Conservation (phyloP, 2,797 vertebrate genomes). For the Alectoris magna region DNA sequence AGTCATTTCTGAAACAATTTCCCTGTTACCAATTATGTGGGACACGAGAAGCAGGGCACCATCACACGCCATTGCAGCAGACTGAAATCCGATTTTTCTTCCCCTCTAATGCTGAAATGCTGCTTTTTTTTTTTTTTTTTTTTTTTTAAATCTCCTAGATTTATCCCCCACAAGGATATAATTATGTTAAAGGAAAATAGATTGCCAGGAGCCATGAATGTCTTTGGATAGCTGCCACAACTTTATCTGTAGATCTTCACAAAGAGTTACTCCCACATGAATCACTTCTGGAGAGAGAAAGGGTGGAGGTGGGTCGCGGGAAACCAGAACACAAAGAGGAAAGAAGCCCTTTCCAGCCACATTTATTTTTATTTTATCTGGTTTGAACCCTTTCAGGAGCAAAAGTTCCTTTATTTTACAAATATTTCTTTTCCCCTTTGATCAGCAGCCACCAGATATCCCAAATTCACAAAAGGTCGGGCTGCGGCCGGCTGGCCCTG, state of each 20-base stretch:
- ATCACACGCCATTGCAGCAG: neutral
- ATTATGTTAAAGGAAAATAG: conserved; percentile 75
- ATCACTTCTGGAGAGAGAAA: conserved; percentile 25
- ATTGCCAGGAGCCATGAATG: conserved; percentile 63
- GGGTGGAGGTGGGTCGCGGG: neutral
- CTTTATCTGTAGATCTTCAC: conserved; percentile 54
- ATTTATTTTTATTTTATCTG: conserved; percentile 31
- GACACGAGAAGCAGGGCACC: neutral
- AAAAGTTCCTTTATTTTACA: conserved; percentile 27
- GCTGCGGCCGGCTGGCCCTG: neutral
- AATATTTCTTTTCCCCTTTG: conserved; percentile 25
- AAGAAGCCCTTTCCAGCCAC: conserved; percentile 20
- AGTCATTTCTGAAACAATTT: conserved; percentile 55
- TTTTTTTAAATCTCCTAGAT: neutral
- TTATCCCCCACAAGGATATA: conserved; percentile 66
- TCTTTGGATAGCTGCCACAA: conserved; percentile 53
- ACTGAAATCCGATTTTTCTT: neutral
- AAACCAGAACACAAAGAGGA: neutral
- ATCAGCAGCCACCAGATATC: neutral
- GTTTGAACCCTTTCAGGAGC: conserved; percentile 24
- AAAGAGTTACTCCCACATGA: conserved; percentile 36
- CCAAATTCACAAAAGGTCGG: neutral
- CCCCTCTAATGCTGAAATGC: neutral
- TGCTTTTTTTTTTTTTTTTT: neutral
- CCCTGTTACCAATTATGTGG: conserved; percentile 20